Evolutionary conservation across 2,797 vertebrate genomes (phyloP), one percentile per base, ranked within the genome.

Genomic region (Myotis findleyi): DNA sequence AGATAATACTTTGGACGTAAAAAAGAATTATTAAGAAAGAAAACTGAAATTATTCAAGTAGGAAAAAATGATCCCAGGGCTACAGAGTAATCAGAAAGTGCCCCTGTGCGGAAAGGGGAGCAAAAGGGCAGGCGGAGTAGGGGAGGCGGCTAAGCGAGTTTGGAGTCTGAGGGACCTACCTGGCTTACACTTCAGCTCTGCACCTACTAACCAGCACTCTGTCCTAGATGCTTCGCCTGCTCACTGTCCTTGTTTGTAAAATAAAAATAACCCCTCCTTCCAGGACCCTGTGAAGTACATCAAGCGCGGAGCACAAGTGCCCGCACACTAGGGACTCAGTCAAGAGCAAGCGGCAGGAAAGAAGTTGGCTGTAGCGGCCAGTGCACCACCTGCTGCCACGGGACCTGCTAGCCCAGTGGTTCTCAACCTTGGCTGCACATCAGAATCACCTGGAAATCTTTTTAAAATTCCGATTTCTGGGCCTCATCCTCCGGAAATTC

Each of bases 21-120:
- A 80, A 88, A 95, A 75, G 9, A 82, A 87, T 55, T 71, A 77
- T 38, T 47, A 93, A 93, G 57, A 89, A 77, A 95, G 30, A 93
- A 77, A 92, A 89, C 38, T 6, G 18, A 14, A 89, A 71, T 51
- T 27, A 27, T 69, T 77, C 53, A 55, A 82, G 69, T 2, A 71
- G 49, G 21, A 80, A 88, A 88, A 91, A 91, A 83, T 47, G n/a
- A 91, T 47, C n/a, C 36, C 33, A 84, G 14, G 51, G 30, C 49
- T 14, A 73, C 2, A 80, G 47, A 82, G 57, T 76, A 25, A 33
- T 69, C 20, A 87, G 57, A 77, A 73, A 86, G 69, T 6, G 0
- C 11, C n/a, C 23, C 47, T 87, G 18, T 12, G 23, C 85, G 59
- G 62, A 76, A 62, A 57, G 20, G 30, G 9, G 3, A 2, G 1